Base-by-base conservation (phyloP, 92 coral and sea anemone species). In the Scolanthus callimorphus region DNA sequence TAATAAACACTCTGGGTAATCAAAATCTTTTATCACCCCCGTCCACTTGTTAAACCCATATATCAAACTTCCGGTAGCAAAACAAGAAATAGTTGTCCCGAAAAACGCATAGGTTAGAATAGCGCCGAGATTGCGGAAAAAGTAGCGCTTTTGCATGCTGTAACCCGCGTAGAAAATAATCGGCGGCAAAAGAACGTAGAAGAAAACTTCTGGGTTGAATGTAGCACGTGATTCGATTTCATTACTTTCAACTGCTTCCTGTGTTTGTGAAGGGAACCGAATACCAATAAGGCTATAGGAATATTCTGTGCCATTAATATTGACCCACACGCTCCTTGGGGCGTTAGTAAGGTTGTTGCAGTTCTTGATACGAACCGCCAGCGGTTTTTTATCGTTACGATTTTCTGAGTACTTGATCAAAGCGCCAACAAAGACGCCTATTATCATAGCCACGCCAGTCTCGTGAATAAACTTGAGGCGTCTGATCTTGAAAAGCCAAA, bases 141-240 rank as follows among this genome's bases (percentile, higher is more conserved):
- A 92, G 65, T 92, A 92, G 1, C 98, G 85, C 59, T 92, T 88
- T 55, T 88, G 96, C 83, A 92, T 88, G 62, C 91, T 92, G 74
- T 92, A 92, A 0, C 98, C 98, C 0, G 98, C 98, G 57, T 90
- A 89, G 52, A 88, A 92, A 25, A 92, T 88, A n/a, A 92, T 92
- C 17, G 98, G 98, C 13, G 98, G 98, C 0, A 92, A 69, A 17
- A 92, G 83, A 0, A 92, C 98, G 65, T 92, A 90, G 74, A 92
- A 92, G 31, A 92, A 92, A 21, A 92, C 84, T 63, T 92, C 98
- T 0, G 98, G 96, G 49, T 88, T 92, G 44, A 92, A 92, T 19
- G 98, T 79, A 0, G 98, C 91, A 29, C 88, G 85, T 17, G 94
- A 71, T 78, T 88, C 98, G 39, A 92, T 81, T 60, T 92, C 98